Evolutionary conservation across 2,113 vertebrate genomes (phyloP).

Genomic region (Amphiprion ocellaris): DNA sequence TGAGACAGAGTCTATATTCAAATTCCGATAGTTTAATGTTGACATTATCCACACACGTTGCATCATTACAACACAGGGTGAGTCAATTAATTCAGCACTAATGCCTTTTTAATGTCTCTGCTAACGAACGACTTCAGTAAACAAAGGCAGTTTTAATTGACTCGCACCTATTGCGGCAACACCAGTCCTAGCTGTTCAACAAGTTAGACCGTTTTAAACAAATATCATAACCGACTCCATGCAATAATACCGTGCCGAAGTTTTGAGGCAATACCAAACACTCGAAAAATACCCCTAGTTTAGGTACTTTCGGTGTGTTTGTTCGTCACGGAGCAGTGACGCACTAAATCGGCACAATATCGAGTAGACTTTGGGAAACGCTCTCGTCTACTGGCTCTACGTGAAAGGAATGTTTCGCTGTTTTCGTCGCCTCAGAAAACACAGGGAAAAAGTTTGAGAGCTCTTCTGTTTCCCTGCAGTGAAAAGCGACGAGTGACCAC

Average conservation of each 20-base stretch:
- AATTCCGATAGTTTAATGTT: neutral
- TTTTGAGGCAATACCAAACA: accelerated
- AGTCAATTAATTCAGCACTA: neutral
- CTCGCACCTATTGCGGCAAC: neutral
- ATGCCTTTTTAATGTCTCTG: neutral
- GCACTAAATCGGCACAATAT: neutral
- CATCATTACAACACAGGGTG: neutral
- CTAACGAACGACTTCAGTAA: too few relatives aligned
- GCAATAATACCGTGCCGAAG: neutral
- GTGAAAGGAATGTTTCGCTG: neutral
- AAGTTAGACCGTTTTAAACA: neutral
- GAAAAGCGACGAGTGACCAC: neutral
- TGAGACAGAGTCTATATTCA: neutral
- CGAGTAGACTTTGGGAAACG: neutral
- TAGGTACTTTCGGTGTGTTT: neutral
- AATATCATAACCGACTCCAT: neutral
- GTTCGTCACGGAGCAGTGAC: accelerated
- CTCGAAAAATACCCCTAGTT: neutral
- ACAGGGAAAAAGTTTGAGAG: conserved; percentile 49
- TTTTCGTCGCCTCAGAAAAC: conserved; percentile 1
- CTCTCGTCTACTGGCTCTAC: neutral
- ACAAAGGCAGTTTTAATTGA: neutral
- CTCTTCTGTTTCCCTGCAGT: neutral
- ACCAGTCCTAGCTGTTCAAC: neutral
- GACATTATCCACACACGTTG: neutral